Conservation (phyloP, 2,888 invertebrate genomes). For the Diplolepis rosae region DNA sequence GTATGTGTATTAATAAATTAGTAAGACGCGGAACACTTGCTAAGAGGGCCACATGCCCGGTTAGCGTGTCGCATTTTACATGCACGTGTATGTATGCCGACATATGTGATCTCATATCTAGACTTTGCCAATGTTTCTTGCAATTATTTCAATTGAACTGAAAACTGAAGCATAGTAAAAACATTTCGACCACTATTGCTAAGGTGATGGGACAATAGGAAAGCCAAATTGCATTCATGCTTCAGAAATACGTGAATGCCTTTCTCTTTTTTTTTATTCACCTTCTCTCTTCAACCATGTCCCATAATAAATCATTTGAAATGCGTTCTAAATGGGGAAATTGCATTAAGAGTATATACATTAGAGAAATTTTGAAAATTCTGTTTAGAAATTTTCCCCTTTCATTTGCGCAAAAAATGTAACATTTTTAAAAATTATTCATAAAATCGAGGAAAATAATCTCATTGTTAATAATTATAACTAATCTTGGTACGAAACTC, state of each 20-base stretch:
- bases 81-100: not conserved
- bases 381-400: no score
- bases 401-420: no score
- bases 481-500: no score
- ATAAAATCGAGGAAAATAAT: no score
- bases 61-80: slow-evolving; percentile 38
- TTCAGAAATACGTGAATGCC: not conserved
- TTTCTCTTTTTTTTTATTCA: not conserved
- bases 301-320: not conserved
- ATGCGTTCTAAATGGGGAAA: not conserved
- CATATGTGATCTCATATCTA: not conserved
- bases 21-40: slow-evolving; percentile 70
- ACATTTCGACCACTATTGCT: slow-evolving; percentile 20
- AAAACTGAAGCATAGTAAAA: slow-evolving; percentile 12
- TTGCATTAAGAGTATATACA: no score
- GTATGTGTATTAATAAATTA: slow-evolving; percentile 47
- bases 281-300: slow-evolving; percentile 4
- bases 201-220: slow-evolving; percentile 19
- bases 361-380: no score
- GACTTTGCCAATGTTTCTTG: slow-evolving; percentile 1
- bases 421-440: no score
- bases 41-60: slow-evolving; percentile 65
- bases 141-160: slow-evolving; percentile 5
- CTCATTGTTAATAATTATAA: no score
- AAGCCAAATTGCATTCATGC: not conserved